A percentile compares a stretch with the other conserved stretches of the same genome.
These are phyloP conservation scores for Eublepharis macularius DNA, from an alignment of 2,113 vertebrate genomes.

Conservation along the genomic window DNA sequence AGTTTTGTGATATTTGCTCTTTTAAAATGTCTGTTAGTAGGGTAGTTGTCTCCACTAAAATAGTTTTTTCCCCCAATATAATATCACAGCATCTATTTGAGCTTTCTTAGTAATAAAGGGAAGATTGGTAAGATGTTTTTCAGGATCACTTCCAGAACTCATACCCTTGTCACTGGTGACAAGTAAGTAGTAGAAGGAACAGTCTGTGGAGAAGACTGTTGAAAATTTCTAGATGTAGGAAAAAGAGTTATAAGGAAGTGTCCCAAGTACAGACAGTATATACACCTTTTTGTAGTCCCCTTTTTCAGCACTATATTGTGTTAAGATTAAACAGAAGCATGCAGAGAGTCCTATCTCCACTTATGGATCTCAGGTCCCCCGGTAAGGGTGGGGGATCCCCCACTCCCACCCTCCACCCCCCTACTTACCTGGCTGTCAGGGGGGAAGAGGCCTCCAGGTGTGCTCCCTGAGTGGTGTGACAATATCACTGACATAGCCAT, in stretches of 20 bases:
- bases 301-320: background rate
- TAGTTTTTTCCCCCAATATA: no score
- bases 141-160: background rate
- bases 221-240: background rate
- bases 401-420: no score
- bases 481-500: no score
- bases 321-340: constrained; percentile 41
- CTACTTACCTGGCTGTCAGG: no score
- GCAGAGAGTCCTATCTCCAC: background rate
- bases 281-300: background rate
- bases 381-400: no score
- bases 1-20: background rate
- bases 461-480: no score
- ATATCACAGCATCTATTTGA: no score
- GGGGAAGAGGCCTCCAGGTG: no score
- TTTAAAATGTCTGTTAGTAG: background rate
- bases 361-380: no score
- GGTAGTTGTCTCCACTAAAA: no score
- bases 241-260: constrained; percentile 17
- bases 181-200: background rate
- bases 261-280: background rate
- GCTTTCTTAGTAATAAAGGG: background rate
- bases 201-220: background rate
- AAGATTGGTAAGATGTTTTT: background rate
- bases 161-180: background rate